phyloP scores from a whole-genome alignment of 2,113 vertebrate genomes.

The cattle (Bos taurus) region DNA sequence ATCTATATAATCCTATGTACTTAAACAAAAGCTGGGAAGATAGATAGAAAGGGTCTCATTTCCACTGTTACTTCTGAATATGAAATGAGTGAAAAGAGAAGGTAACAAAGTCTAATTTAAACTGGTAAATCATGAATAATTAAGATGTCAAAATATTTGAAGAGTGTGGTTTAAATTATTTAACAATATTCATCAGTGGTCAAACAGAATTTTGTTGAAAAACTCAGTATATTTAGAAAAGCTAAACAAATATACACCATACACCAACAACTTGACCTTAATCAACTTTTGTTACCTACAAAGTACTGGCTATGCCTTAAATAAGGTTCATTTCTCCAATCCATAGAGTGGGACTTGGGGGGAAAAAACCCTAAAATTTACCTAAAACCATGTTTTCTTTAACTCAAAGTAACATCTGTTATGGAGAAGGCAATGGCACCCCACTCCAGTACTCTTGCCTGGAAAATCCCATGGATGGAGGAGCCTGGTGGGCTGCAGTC shows the following conservation, averaged over 20 bases:
- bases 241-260: not conserved
- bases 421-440: not conserved
- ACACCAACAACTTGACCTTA: not conserved
- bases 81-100: constrained; percentile 8
- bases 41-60: not conserved
- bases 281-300: not conserved
- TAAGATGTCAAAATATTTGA: not conserved
- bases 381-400: constrained; percentile 33
- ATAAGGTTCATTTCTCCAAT: not conserved
- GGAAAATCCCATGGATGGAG: not conserved
- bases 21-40: constrained; percentile 12
- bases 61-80: not conserved
- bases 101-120: not conserved
- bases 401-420: not conserved
- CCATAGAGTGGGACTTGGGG: not conserved
- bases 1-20: not conserved
- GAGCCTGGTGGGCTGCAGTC: not conserved
- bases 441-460: not conserved
- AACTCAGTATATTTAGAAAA: not conserved
- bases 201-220: constrained; percentile 31
- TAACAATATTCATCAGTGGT: constrained; percentile 1
- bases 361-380: not conserved
- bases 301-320: not conserved
- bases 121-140: not conserved
- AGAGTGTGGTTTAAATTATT: constrained; percentile 11